Evolutionary conservation across 2,888 invertebrate species (phyloP), one percentile per base, ranked within the genome.

Genomic region (Lasius platythorax): DNA sequence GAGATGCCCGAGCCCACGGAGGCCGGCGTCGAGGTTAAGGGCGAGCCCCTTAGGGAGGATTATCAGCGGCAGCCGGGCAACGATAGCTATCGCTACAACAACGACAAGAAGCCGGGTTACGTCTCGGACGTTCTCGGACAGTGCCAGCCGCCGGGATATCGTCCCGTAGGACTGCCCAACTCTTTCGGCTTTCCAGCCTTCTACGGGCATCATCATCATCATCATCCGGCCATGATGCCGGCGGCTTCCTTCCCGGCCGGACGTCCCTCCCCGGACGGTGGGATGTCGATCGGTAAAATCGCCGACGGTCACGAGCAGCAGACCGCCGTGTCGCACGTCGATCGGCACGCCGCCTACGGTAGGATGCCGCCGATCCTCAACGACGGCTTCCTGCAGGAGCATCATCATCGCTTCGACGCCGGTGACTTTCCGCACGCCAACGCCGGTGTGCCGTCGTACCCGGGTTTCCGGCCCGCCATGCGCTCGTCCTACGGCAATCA

Each of bases 171-270:
- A 4, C 9, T 90, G 0, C 30, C 89, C 0, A 91, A 90, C 75
- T 86, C 90, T 8, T 93, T 92, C 43, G 92, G 90, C 8, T 92
- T 92, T 72, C 88, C 93, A 11, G 88, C 91, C 68, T 93, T 93
- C 50, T 94, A 93, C 82, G 91, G 86, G 11, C 87, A 89, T 40
- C 70, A 75, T 33, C 74, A 23, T 23, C 23, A 58, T 46, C 56
- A 75, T 33, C 75, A 58, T 46, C 58, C 83, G 3, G 23, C 90
- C 8, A 85, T 86, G 83, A 30, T 89, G 30, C 87, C 87, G 9
- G 68, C 89, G 33, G 67, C 90, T 2, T 92, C 53, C n/a, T 91
- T 89, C 33, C 85, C 85, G 15, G n/a, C 18, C 46, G 67, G 79
- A 8, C 85, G 85, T 12, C 84, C 84, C 0, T 81, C 84, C 0